These are phyloP conservation scores for Aphyosemion australe DNA, from an alignment of 2,113 vertebrate species.

Conservation along the genomic window DNA sequence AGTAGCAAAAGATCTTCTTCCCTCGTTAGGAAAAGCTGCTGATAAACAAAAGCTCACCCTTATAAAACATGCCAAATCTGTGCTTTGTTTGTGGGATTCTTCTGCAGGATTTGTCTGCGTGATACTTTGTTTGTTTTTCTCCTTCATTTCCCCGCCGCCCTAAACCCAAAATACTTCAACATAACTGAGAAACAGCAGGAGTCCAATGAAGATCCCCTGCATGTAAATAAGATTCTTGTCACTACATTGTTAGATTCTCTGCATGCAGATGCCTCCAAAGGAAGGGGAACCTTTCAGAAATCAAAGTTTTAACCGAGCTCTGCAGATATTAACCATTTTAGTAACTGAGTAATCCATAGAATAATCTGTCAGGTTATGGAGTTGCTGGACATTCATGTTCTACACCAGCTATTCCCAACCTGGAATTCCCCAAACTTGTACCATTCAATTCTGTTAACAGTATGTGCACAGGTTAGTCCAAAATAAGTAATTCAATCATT, in stretches of 20 bases:
- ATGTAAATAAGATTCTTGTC: constrained; percentile 39
- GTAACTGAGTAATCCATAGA: too few species aligned
- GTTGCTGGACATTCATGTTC: too few species aligned
- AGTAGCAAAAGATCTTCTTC: constrained; percentile 48
- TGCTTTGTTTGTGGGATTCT: constrained; percentile 61
- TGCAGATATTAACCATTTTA: too few species aligned
- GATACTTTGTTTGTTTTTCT: constrained; percentile 52
- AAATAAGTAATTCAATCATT: too few species aligned
- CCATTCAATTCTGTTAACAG: too few species aligned
- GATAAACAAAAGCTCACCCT: constrained; percentile 47
- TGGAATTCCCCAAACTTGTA: too few species aligned
- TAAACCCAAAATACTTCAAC: constrained; percentile 50
- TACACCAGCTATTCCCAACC: too few species aligned
- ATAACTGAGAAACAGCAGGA: constrained; percentile 55
- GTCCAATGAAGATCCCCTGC: constrained; percentile 27
- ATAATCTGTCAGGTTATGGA: too few species aligned
- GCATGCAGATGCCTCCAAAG: constrained; percentile 23
- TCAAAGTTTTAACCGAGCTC: neutral
- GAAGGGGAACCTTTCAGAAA: neutral
- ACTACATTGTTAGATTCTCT: constrained; percentile 19
- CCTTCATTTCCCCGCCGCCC: constrained; percentile 12
- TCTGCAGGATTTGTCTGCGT: constrained; percentile 59
- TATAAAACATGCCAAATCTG: constrained; percentile 43
- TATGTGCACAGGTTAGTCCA: too few species aligned
- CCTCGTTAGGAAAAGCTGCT: constrained; percentile 35